phyloP scores from a whole-genome alignment of 2,113 vertebrate species.

The Pseudorectes ferrugineus region DNA sequence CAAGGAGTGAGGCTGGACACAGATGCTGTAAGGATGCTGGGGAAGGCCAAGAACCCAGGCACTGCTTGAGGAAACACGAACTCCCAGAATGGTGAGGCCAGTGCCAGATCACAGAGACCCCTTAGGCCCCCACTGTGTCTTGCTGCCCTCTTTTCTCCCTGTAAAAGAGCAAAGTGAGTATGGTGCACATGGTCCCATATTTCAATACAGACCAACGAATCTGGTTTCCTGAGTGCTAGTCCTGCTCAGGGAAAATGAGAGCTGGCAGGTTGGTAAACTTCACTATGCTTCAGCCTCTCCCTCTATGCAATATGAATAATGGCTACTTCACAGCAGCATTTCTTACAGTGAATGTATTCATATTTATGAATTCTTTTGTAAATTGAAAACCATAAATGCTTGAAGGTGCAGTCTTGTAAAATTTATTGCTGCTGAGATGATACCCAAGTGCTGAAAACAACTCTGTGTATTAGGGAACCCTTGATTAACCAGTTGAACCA shows the following conservation, averaged over 20 bases:
- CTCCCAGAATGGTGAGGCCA: not conserved
- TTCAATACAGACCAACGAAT: not conserved
- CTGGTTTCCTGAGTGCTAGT: not conserved
- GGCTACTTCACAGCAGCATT: not conserved
- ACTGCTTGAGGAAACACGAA: not conserved
- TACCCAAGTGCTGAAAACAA: not conserved
- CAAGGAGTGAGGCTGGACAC: not conserved
- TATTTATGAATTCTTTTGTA: conserved; percentile 2
- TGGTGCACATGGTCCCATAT: not conserved
- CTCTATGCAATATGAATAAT: not conserved
- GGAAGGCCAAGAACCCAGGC: not conserved
- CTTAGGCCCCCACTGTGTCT: not conserved
- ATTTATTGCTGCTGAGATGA: not conserved
- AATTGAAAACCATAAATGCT: not conserved
- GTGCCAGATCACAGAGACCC: not conserved
- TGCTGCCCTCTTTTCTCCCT: not conserved
- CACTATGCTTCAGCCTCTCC: not conserved
- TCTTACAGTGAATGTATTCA: not conserved
- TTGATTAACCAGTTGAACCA: not conserved
- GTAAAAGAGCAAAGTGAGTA: not conserved
- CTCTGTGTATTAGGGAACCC: not conserved
- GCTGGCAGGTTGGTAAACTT: not conserved
- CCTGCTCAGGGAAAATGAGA: not conserved
- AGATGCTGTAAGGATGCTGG: not conserved
- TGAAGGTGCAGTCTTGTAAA: not conserved